Conservation (phyloP, 2,888 invertebrate species). For the Timema cristinae region DNA sequence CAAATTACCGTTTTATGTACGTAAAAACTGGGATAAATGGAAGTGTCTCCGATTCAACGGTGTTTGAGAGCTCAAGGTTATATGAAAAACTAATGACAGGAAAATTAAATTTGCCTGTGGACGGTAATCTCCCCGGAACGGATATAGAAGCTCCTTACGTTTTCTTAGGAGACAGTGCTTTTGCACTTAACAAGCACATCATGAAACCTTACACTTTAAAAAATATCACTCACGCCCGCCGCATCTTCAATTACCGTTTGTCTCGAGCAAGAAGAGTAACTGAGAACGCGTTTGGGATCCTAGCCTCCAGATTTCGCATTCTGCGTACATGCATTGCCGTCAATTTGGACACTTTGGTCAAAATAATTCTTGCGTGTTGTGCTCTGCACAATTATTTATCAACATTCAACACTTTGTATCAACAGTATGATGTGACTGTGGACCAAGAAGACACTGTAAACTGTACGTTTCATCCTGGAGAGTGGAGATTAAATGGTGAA, state of each 20-base stretch:
- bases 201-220: slow-evolving; percentile 3
- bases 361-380: slow-evolving; percentile 1
- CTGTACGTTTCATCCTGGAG: slow-evolving; percentile 4
- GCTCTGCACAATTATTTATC: slow-evolving; percentile 5
- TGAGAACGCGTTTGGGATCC: slow-evolving; percentile 6
- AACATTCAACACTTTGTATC: background rate
- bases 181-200: slow-evolving; percentile 5
- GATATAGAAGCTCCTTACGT: background rate
- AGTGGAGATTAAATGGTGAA: background rate
- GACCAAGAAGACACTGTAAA: slow-evolving; percentile 10
- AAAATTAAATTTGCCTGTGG: background rate
- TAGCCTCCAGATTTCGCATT: slow-evolving; percentile 4
- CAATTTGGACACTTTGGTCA: background rate
- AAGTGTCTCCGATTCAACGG: background rate
- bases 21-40: background rate
- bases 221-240: background rate
- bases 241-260: background rate
- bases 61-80: background rate
- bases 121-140: background rate
- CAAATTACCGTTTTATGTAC: slow-evolving; percentile 5
- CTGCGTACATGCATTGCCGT: background rate
- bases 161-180: slow-evolving; percentile 11
- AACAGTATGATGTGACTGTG: background rate
- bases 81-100: background rate
- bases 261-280: slow-evolving; percentile 9